These are phyloP conservation scores for Elegia similella DNA, from an alignment of 2,888 invertebrate species.

Conservation along the genomic window DNA sequence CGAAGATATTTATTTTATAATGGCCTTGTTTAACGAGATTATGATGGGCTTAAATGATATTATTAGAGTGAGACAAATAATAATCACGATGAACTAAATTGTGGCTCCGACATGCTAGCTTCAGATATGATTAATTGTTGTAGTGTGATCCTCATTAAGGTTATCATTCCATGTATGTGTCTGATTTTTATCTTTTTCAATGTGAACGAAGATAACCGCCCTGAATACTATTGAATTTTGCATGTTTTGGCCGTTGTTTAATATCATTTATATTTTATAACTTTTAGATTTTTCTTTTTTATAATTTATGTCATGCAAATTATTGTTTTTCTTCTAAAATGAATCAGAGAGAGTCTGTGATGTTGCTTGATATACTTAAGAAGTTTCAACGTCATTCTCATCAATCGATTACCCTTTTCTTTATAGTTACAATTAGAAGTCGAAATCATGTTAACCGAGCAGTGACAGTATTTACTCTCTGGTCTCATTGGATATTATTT, in stretches of 20 bases:
- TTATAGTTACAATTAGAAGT: neutral
- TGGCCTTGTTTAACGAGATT: constrained; percentile 34
- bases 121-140: constrained; percentile 14
- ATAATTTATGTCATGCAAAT: too few relatives aligned
- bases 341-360: too few relatives aligned
- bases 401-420: neutral
- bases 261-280: neutral
- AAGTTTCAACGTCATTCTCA: too few relatives aligned
- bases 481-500: constrained; percentile 28
- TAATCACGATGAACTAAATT: constrained; percentile 10
- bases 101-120: constrained; percentile 9
- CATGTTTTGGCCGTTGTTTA: neutral
- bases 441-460: neutral
- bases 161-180: constrained; percentile 19
- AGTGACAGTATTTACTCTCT: neutral
- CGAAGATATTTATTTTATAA: constrained; percentile 29
- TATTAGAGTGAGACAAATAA: constrained; percentile 17
- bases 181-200: constrained; percentile 20
- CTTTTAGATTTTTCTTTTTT: neutral
- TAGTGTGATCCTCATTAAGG: constrained; percentile 14
- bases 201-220: constrained; percentile 16
- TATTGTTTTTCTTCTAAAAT: too few relatives aligned
- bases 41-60: constrained; percentile 27
- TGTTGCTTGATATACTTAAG: too few relatives aligned
- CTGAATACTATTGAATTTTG: constrained; percentile 6